Evolutionary conservation across 2,797 vertebrate genomes (phyloP), one percentile per base, ranked within the genome.

Genomic region (Gastrophryne carolinensis): DNA sequence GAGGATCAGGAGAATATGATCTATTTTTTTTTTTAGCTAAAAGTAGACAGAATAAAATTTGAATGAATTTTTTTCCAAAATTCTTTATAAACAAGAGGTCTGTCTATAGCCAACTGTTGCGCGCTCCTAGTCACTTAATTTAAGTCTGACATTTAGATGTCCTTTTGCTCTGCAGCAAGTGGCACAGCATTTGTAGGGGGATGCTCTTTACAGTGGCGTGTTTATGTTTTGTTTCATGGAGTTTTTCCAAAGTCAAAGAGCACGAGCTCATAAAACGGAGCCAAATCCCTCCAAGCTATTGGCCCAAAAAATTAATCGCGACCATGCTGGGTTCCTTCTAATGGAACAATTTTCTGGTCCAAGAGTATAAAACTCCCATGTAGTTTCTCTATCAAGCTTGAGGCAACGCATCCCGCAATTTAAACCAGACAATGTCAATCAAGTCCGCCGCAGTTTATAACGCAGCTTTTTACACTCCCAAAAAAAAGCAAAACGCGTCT

Each of bases 321-420:
- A 84, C 85, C 80, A 84, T 81, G 84, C 73, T 82, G 85, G 84
- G 83, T 61, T 41, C 75, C n/a, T 79, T 79, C 82, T 77, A 80
- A 79, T 49, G 64, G 77, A 80, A 79, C 80, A 58, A 65, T 80
- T 82, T 80, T 76, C 79, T 65, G 12, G 56, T 73, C 61, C 50
- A 47, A 57, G 35, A 57, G 37, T n/a, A 63, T 60, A 66, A 58
- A 10, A 64, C 73, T 76, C 74, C 64, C 75, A 80, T 77, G 39
- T 79, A 26, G 53, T 85, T 84, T 83, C 79, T 84, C 79, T 83
- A 79, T 79, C 68, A 37, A 71, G 37, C 74, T 79, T 79, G 71
- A 39, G 72, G 72, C 72, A 56, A 23, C 13, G 15, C 19, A 26
- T 13, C 50, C 60, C 35, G 47, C 61, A 65, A 65, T 57, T 15